A percentile compares a stretch with the other conserved stretches of the same genome.
These are phyloP conservation scores for Eremobia ochroleuca DNA, from an alignment of 2,888 invertebrate genomes.

Conservation along the genomic window DNA sequence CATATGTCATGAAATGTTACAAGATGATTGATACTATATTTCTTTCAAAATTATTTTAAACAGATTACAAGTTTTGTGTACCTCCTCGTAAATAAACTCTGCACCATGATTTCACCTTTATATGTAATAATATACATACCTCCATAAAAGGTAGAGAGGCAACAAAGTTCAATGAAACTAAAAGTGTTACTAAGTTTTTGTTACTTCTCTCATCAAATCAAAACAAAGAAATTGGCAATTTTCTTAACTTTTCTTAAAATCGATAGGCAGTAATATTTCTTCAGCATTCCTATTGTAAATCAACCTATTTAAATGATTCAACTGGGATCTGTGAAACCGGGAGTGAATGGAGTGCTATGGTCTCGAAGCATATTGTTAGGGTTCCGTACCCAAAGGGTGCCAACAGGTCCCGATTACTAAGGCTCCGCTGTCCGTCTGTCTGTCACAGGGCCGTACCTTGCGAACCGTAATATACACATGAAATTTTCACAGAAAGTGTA, in stretches of 20 bases:
- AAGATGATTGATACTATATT: slow-evolving; percentile 5
- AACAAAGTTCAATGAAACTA: not conserved
- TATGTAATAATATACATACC: too few relatives aligned
- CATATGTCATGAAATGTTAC: not conserved
- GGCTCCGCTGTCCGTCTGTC: too few relatives aligned
- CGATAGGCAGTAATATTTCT: slow-evolving; percentile 5
- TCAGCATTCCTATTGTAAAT: slow-evolving; percentile 23
- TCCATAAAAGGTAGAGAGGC: not conserved
- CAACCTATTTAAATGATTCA: slow-evolving; percentile 34
- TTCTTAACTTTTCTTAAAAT: too few relatives aligned
- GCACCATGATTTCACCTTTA: too few relatives aligned
- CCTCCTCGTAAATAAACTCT: too few relatives aligned
- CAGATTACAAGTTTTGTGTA: too few relatives aligned
- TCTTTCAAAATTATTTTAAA: too few relatives aligned
- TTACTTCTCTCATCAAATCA: not conserved
- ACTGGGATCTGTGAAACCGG: not conserved
- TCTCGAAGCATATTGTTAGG: not conserved
- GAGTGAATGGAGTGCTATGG: not conserved
- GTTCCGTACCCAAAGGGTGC: too few relatives aligned
- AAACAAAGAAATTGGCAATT: slow-evolving; percentile 22
- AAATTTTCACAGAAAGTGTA: too few relatives aligned
- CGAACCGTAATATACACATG: too few relatives aligned
- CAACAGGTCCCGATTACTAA: too few relatives aligned
- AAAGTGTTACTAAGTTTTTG: not conserved
- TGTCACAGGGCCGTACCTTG: too few relatives aligned